These are phyloP conservation scores for Chrysemys picta DNA, from an alignment of 2,113 vertebrate species.

Conservation along the genomic window DNA sequence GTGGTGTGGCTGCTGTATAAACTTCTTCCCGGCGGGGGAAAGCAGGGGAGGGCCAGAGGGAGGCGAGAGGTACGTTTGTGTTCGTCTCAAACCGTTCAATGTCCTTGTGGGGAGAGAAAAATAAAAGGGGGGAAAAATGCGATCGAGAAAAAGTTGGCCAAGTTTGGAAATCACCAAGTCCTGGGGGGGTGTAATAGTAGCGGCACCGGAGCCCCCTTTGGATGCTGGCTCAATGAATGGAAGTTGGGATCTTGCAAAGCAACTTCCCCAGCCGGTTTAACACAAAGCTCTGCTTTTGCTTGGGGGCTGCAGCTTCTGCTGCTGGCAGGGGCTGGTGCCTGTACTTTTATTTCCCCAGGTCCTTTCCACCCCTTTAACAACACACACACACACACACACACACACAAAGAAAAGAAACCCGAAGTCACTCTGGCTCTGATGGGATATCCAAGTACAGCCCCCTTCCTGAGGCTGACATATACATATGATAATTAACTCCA, in stretches of 20 bases:
- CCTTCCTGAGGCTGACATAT: constrained; percentile 84
- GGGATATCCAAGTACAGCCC: constrained; percentile 86
- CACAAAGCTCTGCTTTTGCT: neutral
- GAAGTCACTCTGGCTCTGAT: constrained; percentile 69
- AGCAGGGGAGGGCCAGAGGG: neutral
- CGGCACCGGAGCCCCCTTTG: neutral
- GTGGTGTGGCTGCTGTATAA: neutral
- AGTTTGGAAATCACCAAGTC: neutral
- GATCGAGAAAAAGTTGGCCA: constrained; percentile 9
- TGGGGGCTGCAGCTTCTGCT: constrained; percentile 54
- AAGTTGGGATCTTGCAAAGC: constrained; percentile 36
- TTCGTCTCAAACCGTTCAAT: constrained; percentile 29
- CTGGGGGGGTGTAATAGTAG: constrained; percentile 5
- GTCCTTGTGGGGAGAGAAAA: constrained; percentile 26
- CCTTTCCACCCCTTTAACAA: constrained; percentile 45
- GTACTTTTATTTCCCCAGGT: constrained; percentile 84
- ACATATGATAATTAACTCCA: constrained; percentile 83
- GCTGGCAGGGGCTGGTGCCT: constrained; percentile 72
- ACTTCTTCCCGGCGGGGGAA: neutral
- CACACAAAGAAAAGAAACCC: neutral
- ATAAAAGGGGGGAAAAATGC: neutral
- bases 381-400: constrained; percentile 29
- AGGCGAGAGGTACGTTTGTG: constrained; percentile 12
- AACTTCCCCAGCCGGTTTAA: neutral
- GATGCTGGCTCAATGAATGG: constrained; percentile 66